These are phyloP conservation scores for Periplaneta americana DNA, from an alignment of 1,140 invertebrate genomes.

Conservation along the genomic window DNA sequence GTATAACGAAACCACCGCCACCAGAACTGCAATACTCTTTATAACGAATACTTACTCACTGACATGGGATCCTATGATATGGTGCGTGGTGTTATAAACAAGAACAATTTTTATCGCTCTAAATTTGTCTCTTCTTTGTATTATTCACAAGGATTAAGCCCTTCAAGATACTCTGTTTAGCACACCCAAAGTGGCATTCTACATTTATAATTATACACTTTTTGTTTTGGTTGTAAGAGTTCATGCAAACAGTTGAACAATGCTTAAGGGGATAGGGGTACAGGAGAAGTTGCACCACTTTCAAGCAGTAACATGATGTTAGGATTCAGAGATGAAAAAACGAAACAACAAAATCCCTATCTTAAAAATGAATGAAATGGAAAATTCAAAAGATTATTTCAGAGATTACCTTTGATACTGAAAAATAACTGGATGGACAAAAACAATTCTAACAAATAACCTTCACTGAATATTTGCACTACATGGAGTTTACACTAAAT, in stretches of 20 bases:
- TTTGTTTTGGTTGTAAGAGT: background rate
- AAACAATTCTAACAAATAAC: background rate
- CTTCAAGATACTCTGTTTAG: background rate
- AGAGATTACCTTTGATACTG: background rate
- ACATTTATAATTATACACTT: background rate
- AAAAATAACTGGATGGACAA: background rate
- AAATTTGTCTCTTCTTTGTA: slow-evolving; percentile 5
- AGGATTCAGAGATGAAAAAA: background rate
- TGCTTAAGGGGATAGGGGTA: background rate
- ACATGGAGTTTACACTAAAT: too few species aligned
- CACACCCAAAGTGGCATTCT: background rate
- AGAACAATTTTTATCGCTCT: slow-evolving; percentile 22
- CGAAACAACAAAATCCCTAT: background rate
- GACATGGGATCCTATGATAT: slow-evolving; percentile 19
- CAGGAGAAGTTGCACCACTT: background rate
- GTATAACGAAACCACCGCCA: slow-evolving; percentile 17
- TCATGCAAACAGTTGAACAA: background rate
- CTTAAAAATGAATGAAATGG: background rate
- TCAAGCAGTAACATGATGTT: background rate
- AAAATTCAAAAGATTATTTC: background rate
- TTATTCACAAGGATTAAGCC: background rate
- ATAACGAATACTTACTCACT: slow-evolving; percentile 20
- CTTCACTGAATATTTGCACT: background rate
- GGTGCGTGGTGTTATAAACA: slow-evolving; percentile 22
- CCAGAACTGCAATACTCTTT: slow-evolving; percentile 16